These are phyloP conservation scores for Merodon equestris DNA, from an alignment of 2,888 invertebrate genomes.

Conservation along the genomic window DNA sequence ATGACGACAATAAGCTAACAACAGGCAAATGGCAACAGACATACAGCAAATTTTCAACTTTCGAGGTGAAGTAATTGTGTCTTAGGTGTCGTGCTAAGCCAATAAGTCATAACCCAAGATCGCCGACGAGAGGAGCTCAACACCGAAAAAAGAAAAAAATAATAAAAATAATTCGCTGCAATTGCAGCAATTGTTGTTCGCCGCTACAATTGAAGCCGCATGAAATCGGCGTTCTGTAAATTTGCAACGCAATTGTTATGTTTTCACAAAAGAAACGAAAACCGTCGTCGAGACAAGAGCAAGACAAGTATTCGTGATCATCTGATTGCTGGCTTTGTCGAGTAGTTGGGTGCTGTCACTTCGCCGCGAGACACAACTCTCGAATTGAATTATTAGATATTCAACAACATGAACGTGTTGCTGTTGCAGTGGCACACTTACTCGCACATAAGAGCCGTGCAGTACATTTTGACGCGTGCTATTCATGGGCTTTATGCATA, in stretches of 20 bases:
- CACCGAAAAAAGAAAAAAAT: constrained; percentile 18
- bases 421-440: constrained; percentile 56
- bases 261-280: constrained; percentile 4
- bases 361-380: constrained; percentile 52
- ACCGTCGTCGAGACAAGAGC: constrained; percentile 35
- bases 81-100: constrained; percentile 62
- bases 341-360: constrained; percentile 55
- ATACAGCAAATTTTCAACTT: constrained; percentile 42
- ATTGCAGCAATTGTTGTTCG: constrained; percentile 53
- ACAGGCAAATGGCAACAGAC: constrained; percentile 16
- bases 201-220: constrained; percentile 43
- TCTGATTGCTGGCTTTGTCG: constrained; percentile 46
- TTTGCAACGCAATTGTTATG: constrained; percentile 53
- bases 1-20: background rate
- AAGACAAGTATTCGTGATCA: constrained; percentile 47
- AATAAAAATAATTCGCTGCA: constrained; percentile 46
- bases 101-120: constrained; percentile 68
- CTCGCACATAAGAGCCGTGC: constrained; percentile 21
- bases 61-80: constrained; percentile 67
- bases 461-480: constrained; percentile 64
- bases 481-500: constrained; percentile 44
- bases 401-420: constrained; percentile 40
- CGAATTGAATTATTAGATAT: constrained; percentile 58
- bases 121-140: constrained; percentile 45
- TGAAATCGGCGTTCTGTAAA: constrained; percentile 41